A percentile compares a stretch with the other conserved stretches of the same genome.
phyloP scores from a whole-genome alignment of 2,797 vertebrate species.

The Muscicapa striata region DNA sequence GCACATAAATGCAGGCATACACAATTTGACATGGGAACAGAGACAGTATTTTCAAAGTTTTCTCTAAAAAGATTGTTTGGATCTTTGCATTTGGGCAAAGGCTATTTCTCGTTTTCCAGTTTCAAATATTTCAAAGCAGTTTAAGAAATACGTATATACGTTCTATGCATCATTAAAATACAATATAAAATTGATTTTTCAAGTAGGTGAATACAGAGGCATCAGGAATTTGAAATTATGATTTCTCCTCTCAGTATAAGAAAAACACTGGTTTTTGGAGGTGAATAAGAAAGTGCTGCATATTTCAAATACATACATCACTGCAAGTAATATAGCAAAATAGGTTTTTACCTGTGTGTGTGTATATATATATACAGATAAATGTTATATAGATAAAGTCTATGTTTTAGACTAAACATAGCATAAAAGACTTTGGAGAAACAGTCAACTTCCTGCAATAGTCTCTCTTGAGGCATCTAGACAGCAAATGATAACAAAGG shows the following conservation, averaged over 20 bases:
- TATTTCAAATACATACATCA: neutral
- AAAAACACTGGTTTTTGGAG: neutral
- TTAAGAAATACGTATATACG: neutral
- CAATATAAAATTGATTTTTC: neutral
- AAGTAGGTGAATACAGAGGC: neutral
- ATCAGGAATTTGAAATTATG: neutral
- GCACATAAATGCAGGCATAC: neutral
- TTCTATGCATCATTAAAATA: neutral
- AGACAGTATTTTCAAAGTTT: neutral
- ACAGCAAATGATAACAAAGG: neutral
- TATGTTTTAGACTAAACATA: neutral
- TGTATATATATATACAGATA: neutral
- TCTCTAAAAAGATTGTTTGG: neutral
- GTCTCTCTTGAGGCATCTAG: neutral
- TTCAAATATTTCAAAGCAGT: neutral
- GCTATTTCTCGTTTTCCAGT: neutral
- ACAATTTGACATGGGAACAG: neutral
- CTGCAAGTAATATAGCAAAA: neutral
- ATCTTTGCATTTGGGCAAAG: neutral
- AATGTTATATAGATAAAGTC: neutral
- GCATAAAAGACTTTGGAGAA: neutral
- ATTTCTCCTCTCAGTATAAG: neutral
- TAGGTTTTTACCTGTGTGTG: neutral
- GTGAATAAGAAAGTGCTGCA: neutral
- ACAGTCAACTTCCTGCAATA: neutral